Evolutionary conservation across 2,888 invertebrate species (phyloP).

Genomic region (Neelides folsomi): DNA sequence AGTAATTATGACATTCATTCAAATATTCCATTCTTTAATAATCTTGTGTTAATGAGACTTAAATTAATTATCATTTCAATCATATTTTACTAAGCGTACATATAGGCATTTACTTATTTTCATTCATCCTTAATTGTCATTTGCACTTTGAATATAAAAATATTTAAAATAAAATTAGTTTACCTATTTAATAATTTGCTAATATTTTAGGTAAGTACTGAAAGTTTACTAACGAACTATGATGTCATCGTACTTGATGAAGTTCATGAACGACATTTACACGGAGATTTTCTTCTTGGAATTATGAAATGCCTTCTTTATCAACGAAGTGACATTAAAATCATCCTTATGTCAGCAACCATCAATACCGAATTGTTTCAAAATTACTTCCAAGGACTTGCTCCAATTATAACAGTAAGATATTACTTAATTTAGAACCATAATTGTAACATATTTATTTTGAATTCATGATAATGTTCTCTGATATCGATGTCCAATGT

Average conservation of each 20-base stretch:
- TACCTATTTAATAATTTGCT: not conserved
- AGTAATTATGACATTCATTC: slow-evolving; percentile 39
- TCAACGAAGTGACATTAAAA: slow-evolving; percentile 63
- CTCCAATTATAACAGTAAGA: slow-evolving; percentile 62
- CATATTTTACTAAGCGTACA: no score
- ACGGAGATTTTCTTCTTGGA: slow-evolving; percentile 87
- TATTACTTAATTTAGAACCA: not conserved
- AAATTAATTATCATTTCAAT: no score
- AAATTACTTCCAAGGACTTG: slow-evolving; percentile 71
- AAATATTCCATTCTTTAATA: no score
- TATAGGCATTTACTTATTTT: not conserved
- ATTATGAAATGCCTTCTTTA: slow-evolving; percentile 82
- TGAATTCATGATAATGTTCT: not conserved
- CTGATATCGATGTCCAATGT: not conserved
- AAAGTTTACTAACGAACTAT: slow-evolving; percentile 64
- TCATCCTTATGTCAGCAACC: slow-evolving; percentile 96
- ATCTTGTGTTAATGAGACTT: no score
- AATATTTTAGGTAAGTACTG: slow-evolving; percentile 58
- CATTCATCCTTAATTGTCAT: not conserved
- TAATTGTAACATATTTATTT: not conserved
- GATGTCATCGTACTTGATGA: slow-evolving; percentile 93
- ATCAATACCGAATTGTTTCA: slow-evolving; percentile 92
- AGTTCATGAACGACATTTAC: slow-evolving; percentile 89
- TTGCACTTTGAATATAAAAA: no score
- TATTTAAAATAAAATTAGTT: not conserved